Evolutionary conservation across 2,113 vertebrate species (phyloP).

Genomic region (Erythrolamprus reginae): DNA sequence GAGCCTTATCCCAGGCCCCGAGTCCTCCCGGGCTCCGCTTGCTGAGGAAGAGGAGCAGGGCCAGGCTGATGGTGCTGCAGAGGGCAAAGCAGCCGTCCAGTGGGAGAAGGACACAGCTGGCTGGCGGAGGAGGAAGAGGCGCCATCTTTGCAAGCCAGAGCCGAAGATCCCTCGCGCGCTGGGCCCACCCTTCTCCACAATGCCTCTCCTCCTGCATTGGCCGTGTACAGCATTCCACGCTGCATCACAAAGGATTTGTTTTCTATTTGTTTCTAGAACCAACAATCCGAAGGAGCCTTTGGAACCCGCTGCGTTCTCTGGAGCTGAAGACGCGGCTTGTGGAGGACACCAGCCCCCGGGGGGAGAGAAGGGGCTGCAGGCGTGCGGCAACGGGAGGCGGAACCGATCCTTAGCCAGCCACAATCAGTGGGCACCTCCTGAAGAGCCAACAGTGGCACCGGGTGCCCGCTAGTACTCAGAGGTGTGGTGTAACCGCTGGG

Average conservation of each 20-base stretch:
- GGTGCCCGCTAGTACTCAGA: neutral
- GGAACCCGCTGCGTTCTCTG: neutral
- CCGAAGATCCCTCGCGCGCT: fast-evolving
- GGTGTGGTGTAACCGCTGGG: neutral
- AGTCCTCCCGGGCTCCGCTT: neutral
- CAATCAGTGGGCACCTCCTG: neutral
- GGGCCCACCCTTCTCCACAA: neutral
- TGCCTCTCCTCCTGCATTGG: neutral
- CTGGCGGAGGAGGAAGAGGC: neutral
- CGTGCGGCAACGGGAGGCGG: neutral
- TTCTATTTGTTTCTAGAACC: neutral
- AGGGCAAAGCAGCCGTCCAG: neutral
- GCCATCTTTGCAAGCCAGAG: neutral
- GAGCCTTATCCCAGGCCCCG: neutral
- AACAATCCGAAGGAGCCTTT: neutral
- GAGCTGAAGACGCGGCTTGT: neutral
- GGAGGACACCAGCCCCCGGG: neutral
- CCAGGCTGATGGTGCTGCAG: neutral
- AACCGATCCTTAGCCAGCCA: neutral
- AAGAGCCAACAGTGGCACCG: neutral
- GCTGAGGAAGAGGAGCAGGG: neutral
- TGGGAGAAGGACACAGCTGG: too few species aligned
- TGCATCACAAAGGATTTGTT: slow-evolving; percentile 9
- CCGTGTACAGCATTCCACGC: neutral
- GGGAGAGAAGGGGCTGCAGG: neutral